Percentiles rank a stretch among this genome's conserved stretches.
Conservation (phyloP, 2,888 invertebrate species). For the Hypercompe scribonia region DNA sequence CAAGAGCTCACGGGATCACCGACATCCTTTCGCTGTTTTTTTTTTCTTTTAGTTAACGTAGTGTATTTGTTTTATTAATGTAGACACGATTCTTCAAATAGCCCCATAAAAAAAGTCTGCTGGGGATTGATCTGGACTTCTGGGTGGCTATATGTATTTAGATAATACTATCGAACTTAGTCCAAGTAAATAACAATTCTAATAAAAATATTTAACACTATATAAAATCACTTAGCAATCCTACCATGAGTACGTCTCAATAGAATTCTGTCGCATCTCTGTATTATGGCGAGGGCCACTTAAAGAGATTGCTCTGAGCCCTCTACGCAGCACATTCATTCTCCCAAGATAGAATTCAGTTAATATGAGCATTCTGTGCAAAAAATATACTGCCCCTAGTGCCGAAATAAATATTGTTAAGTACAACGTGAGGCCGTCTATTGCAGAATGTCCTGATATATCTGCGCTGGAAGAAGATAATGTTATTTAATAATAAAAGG, state of each 20-base stretch:
- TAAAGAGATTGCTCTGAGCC: slow-evolving; percentile 80
- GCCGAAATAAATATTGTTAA: slow-evolving; percentile 77
- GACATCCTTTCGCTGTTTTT: too few species aligned
- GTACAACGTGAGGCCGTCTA: slow-evolving; percentile 56
- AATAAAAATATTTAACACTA: not conserved
- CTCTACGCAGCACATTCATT: slow-evolving; percentile 66
- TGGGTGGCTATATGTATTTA: too few species aligned
- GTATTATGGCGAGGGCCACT: slow-evolving; percentile 63
- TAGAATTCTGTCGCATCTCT: slow-evolving; percentile 28
- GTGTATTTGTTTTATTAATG: too few species aligned
- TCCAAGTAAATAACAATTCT: not conserved
- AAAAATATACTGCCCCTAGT: slow-evolving; percentile 68
- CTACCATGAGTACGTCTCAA: slow-evolving; percentile 18
- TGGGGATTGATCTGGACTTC: too few species aligned
- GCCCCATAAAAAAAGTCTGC: too few species aligned
- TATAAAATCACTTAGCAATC: not conserved
- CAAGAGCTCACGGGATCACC: too few species aligned
- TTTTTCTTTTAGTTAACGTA: too few species aligned
- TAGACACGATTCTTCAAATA: too few species aligned
- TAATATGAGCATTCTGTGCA: slow-evolving; percentile 74
- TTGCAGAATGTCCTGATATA: slow-evolving; percentile 51
- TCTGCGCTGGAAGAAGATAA: slow-evolving; percentile 46
- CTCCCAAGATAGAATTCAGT: slow-evolving; percentile 70
- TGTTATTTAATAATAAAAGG: slow-evolving; percentile 41
- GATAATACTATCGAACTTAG: not conserved